Base-by-base conservation (phyloP, 2,797 vertebrate genomes). In the Sebastes taczanowskii region DNA sequence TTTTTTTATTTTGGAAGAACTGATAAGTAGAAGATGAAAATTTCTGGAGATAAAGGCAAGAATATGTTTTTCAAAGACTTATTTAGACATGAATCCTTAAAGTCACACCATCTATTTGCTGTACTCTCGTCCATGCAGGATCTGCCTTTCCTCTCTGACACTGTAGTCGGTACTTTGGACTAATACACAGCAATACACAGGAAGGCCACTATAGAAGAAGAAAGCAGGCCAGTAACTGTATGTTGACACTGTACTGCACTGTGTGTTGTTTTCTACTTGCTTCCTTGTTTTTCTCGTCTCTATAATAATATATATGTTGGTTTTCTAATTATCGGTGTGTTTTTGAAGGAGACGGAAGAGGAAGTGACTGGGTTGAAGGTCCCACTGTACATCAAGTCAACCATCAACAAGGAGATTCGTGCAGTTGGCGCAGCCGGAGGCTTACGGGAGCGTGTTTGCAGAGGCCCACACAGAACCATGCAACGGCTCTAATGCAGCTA, bases 11-110 rank as follows among this genome's bases (percentile, higher is more conserved):
- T 6, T 8, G 35, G 7, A 60, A 63, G 20, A 67, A 25, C 29
- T 5, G 34, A 76, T 34, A 69, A 61, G 53, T 9, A 52, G 38
- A 18, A 46, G 14, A 10, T 16, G 7, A n/a, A 42, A 7, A 59
- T 30, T 53, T 35, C 61, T 23, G 14, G 30, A 66, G 52, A 4
- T 63, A 34, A 71, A 73, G 32, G 7, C 27, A 25, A 23, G 20
- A 52, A 71, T 56, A 46, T 63, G 27, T 55, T 69, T 73, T 74
- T 58, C 3, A 62, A 18, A 29, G 22, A 58, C 75, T 70, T 74
- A 2, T 13, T 25, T 32, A 52, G 23, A 18, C 11, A 35, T 38
- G 5, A 22, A 35, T 63, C 20, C 20, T 56, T n/a, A 49, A 49
- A 49, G 46, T 49, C 7, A 7, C 0, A 4, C 0, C 18, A 20